A percentile compares a stretch with the other conserved stretches of the same genome.
Conservation (phyloP, 2,113 vertebrate species). For the Indri indri region DNA sequence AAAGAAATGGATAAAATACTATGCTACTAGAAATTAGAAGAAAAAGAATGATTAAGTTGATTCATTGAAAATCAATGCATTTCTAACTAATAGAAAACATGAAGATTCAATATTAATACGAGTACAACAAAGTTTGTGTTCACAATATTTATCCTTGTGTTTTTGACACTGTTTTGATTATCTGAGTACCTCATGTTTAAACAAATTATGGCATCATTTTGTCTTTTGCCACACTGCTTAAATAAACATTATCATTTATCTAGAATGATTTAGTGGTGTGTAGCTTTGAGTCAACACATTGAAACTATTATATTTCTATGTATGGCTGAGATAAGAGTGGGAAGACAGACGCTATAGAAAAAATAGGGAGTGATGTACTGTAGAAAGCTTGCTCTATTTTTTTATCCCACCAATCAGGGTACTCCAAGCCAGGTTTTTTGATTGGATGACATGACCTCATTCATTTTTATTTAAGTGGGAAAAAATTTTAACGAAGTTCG, state of each 20-base stretch:
- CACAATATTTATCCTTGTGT: not conserved
- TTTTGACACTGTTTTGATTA: not conserved
- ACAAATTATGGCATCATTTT: not conserved
- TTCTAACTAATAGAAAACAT: not conserved
- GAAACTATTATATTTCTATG: not conserved
- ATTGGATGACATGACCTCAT: not conserved
- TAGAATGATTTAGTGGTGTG: not conserved
- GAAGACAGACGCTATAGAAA: not conserved
- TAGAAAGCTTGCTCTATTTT: not conserved
- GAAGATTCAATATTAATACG: not conserved
- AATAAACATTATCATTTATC: not conserved
- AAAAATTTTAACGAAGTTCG: not conserved
- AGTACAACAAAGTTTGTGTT: not conserved
- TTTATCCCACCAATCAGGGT: not conserved
- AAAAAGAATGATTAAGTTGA: not conserved
- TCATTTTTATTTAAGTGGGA: not conserved
- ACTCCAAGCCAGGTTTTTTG: not conserved
- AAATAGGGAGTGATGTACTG: not conserved
- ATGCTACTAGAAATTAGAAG: not conserved
- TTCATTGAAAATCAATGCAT: not conserved
- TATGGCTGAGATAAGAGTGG: not conserved
- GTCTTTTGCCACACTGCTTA: not conserved
- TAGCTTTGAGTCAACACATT: not conserved
- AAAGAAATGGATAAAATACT: not conserved
- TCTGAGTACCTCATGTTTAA: not conserved